A percentile compares a stretch with the other conserved stretches of the same genome.
These are phyloP conservation scores for Spondyliosoma cantharus DNA, from an alignment of 2,797 vertebrate species.

Conservation along the genomic window DNA sequence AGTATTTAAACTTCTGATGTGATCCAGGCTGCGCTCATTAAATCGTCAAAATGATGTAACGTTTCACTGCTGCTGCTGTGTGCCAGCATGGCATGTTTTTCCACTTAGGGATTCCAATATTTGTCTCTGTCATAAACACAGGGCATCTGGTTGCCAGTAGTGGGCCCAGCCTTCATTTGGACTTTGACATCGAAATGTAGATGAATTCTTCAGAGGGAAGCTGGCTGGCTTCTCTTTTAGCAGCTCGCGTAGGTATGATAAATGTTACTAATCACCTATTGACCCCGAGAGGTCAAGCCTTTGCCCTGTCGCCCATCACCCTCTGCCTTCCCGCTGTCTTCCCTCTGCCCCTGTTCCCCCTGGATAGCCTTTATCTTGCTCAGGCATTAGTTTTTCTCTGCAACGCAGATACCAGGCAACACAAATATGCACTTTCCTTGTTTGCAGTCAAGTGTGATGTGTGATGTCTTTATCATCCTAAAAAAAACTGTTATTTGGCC, in stretches of 20 bases:
- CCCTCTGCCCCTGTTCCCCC: slow-evolving; percentile 50
- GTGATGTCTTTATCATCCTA: slow-evolving; percentile 60
- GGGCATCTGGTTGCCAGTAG: slow-evolving; percentile 78
- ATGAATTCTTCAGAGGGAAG: slow-evolving; percentile 63
- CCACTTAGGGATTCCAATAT: slow-evolving; percentile 77
- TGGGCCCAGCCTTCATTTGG: slow-evolving; percentile 55
- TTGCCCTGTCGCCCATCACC: slow-evolving; percentile 72
- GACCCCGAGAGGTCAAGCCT: slow-evolving; percentile 76
- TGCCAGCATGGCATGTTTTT: slow-evolving; percentile 81
- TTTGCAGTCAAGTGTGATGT: slow-evolving; percentile 67
- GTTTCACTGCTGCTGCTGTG: slow-evolving; percentile 66
- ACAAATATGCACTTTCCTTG: slow-evolving; percentile 49
- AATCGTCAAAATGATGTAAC: slow-evolving; percentile 80
- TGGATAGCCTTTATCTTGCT: slow-evolving; percentile 68
- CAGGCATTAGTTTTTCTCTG: slow-evolving; percentile 36
- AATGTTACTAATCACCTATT: slow-evolving; percentile 83
- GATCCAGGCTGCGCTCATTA: slow-evolving; percentile 80
- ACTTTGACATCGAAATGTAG: slow-evolving; percentile 67
- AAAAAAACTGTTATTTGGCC: slow-evolving; percentile 57
- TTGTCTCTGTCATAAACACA: slow-evolving; percentile 78
- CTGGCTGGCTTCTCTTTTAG: slow-evolving; percentile 71
- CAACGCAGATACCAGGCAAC: slow-evolving; percentile 48
- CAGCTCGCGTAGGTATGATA: slow-evolving; percentile 78
- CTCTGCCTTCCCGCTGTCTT: slow-evolving; percentile 62
- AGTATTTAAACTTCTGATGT: slow-evolving; percentile 79